Evolutionary conservation across 2,888 invertebrate genomes (phyloP).

Genomic region (Parapristionchus giblindavisi): DNA sequence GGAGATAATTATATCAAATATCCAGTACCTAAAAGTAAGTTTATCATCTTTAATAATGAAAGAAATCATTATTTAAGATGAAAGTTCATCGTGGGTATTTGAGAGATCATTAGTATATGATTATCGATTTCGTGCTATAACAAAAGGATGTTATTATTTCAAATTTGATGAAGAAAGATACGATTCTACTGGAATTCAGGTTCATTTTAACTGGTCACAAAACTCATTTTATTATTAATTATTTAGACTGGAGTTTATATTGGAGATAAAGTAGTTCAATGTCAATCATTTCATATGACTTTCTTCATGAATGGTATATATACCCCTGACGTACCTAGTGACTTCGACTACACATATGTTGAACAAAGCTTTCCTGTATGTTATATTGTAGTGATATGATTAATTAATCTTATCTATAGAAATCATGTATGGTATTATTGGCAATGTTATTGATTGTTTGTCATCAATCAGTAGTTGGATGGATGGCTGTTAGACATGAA

Average conservation of each 20-base stretch:
- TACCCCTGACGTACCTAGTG: constrained; percentile 48
- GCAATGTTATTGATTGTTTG: constrained; percentile 7
- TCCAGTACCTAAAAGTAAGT: constrained; percentile 2
- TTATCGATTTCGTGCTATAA: constrained; percentile 47
- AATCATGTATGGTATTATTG: constrained; percentile 34
- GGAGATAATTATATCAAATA: neutral
- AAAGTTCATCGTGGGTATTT: neutral
- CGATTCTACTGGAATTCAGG: constrained; percentile 47
- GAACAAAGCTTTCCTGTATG: constrained; percentile 43
- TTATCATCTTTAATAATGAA: too few relatives aligned
- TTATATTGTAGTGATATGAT: neutral
- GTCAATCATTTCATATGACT: constrained; percentile 33
- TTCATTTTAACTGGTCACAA: constrained; percentile 1
- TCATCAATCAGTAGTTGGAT: constrained; percentile 8
- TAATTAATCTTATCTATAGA: constrained; percentile 1
- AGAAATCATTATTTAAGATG: neutral
- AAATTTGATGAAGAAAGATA: constrained; percentile 44
- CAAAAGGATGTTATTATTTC: constrained; percentile 58
- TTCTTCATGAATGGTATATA: constrained; percentile 43
- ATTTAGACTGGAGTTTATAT: constrained; percentile 29
- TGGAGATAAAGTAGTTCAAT: constrained; percentile 13
- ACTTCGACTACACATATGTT: constrained; percentile 51
- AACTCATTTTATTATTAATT: neutral
- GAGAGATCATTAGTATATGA: constrained; percentile 41
- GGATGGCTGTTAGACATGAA: neutral